Evolutionary conservation across 2,888 invertebrate genomes (phyloP), one percentile per base, ranked within the genome.

Genomic region (Merodon equestris): DNA sequence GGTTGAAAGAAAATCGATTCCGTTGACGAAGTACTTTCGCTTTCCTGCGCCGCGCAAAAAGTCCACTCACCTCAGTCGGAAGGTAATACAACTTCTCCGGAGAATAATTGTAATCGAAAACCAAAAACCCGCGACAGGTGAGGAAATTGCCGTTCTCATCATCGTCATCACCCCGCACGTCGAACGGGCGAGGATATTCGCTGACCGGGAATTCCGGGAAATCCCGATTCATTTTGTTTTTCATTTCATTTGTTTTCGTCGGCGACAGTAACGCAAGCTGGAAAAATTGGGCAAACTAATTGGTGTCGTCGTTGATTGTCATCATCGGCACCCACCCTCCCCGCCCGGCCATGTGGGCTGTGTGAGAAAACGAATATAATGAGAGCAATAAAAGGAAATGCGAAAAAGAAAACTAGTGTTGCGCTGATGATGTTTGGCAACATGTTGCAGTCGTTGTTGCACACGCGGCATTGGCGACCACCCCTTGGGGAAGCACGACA

Each of bases 201-300:
- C 82, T 83, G 83, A 84, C 70, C 75, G 38, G 70, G 70, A 75
- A 67, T 84, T 84, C 84, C 83, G 82, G 84, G 83, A 84, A 84
- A 83, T 81, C 82, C 84, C 83, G n/a, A n/a, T 71, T 48, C 18
- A n/a, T 13, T 36, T 12, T 47, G 18, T 36, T 13, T 14, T 45
- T 57, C 13, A 45, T 14, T n/a, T 44, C 14, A 18, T 12, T 13
- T 47, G 18, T 48, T 13, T n/a, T 19, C 15, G 18, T 17, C 4
- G 45, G 7, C 27, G 27, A 27, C 27, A 27, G n/a, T n/a, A n/a
- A n/a, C n/a, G n/a, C 27, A 27, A 27, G 27, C 27, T 53, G 44
- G 45, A 60, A 60, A 67, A 57, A 63, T 64, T 70, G 63, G 63
- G 58, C 76, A 58, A 81, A 68, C 73, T 67, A 73, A 79, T 73